Evolutionary conservation across 2,888 invertebrate genomes (phyloP), one percentile per base, ranked within the genome.

Genomic region (Drosophila pseudotalamancana): DNA sequence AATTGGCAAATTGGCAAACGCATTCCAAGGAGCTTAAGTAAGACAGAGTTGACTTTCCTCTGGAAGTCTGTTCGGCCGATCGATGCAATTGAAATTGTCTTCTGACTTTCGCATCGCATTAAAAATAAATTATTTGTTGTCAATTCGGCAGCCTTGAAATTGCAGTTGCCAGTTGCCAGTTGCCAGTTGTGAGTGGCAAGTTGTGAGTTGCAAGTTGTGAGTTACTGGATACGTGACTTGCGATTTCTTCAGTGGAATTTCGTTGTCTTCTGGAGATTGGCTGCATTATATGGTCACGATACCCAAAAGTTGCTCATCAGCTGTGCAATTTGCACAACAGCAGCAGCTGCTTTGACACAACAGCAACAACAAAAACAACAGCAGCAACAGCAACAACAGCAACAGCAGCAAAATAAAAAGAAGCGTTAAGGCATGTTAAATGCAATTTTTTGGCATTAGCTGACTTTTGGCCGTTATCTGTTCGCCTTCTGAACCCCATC

Each of bases 231-330:
- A 79, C 80, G 81, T 80, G 80, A 80, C 82, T 84, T 73, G 71
- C 60, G 85, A 85, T 81, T 81, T 86, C 81, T 82, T 72, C 64
- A 59, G 43, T 72, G 75, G 83, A 77, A 82, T 85, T 77, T 72
- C 31, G 42, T 25, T 32, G 49, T 29, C 57, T 14, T 48, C 61
- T 46, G 50, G 21, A 68, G 71, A 62, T 72, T 68, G 72, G 29
- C 62, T 46, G 53, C 68, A 72, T 71, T 64, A 55, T 62, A 46
- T 68, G 54, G 72, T 72, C 71, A 72, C 71, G 71, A 72, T 50
- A 48, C 54, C 45, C 32, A 4, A 43, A 60, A 59, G 40, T 54
- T 42, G 63, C 40, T 45, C 72, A 71, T 71, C 62, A 54, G 29
- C 50, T 45, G 40, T 59, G 45, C 45, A 64, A 70, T 70, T 54